Conservation (phyloP, 2,888 invertebrate genomes). For the Acheta domesticus region DNA sequence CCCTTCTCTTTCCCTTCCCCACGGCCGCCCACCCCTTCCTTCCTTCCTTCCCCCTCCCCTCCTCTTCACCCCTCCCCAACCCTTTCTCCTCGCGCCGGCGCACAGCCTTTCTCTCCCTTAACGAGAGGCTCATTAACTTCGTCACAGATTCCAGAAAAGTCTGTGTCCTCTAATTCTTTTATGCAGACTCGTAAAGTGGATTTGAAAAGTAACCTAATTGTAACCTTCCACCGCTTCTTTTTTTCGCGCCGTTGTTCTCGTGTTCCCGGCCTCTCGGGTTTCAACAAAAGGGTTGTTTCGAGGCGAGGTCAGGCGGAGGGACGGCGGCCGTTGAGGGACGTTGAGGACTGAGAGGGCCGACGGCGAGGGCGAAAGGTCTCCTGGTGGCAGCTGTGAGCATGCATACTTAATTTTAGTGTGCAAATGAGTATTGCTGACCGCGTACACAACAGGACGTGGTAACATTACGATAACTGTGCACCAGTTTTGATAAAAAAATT, state of each 20-base stretch:
- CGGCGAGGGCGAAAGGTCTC: no score
- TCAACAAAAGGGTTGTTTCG: slow-evolving; percentile 7
- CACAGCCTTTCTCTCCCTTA: neutral
- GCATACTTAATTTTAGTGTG: no score
- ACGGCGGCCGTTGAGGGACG: no score
- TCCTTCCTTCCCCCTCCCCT: neutral
- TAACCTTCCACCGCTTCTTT: neutral
- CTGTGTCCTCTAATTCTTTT: slow-evolving; percentile 2
- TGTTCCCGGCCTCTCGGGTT: neutral
- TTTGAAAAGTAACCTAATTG: slow-evolving; percentile 18
- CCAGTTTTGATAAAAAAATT: no score
- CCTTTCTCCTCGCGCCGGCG: neutral
- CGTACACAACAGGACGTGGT: no score
- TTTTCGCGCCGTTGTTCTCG: slow-evolving; percentile 18
- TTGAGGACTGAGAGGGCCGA: no score
- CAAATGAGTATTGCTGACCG: no score
- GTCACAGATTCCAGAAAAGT: slow-evolving; percentile 18
- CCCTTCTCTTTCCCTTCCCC: neutral
- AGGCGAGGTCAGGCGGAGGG: neutral
- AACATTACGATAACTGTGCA: no score
- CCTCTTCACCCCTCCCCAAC: neutral
- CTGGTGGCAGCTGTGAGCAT: no score
- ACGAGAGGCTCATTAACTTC: slow-evolving; percentile 9
- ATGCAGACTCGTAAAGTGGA: slow-evolving; percentile 18
- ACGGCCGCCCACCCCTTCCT: no score